phyloP scores from a whole-genome alignment of 2,113 vertebrate species.

The Brienomyrus brachyistius region DNA sequence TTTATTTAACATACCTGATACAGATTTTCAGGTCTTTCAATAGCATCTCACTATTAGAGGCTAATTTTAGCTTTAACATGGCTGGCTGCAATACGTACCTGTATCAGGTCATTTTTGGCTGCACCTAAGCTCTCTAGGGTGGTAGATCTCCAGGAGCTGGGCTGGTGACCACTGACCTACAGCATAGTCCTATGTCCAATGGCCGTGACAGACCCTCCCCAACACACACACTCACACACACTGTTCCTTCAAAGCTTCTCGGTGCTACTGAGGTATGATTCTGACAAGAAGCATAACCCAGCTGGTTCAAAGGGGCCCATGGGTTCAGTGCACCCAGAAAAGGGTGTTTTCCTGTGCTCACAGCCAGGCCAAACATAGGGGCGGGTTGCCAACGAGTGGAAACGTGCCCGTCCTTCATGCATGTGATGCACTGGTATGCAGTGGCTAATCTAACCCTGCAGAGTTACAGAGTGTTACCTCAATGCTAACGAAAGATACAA shows the following conservation, averaged over 20 bases:
- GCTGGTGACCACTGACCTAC: too few relatives aligned
- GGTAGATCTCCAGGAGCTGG: too few relatives aligned
- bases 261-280: not conserved
- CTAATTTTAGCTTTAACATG: too few relatives aligned
- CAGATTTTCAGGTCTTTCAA: too few relatives aligned
- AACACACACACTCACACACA: not conserved
- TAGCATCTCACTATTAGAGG: too few relatives aligned
- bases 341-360: not conserved
- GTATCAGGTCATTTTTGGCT: too few relatives aligned
- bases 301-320: not conserved
- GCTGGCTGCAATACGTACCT: too few relatives aligned
- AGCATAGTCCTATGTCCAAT: not conserved
- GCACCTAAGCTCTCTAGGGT: too few relatives aligned
- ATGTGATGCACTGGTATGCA: not conserved
- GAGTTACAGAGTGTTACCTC: not conserved
- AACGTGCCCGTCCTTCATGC: not conserved
- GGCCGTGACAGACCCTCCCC: too few relatives aligned
- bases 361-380: not conserved
- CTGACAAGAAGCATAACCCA: not conserved
- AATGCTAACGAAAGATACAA: not conserved
- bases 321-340: not conserved
- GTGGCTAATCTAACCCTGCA: not conserved
- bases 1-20: too few relatives aligned
- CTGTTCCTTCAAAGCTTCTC: not conserved
- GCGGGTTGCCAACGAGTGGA: not conserved